A percentile compares a stretch with the other conserved stretches of the same genome.
These are phyloP conservation scores for Struthio camelus DNA, from an alignment of 2,113 vertebrate genomes.

Conservation along the genomic window DNA sequence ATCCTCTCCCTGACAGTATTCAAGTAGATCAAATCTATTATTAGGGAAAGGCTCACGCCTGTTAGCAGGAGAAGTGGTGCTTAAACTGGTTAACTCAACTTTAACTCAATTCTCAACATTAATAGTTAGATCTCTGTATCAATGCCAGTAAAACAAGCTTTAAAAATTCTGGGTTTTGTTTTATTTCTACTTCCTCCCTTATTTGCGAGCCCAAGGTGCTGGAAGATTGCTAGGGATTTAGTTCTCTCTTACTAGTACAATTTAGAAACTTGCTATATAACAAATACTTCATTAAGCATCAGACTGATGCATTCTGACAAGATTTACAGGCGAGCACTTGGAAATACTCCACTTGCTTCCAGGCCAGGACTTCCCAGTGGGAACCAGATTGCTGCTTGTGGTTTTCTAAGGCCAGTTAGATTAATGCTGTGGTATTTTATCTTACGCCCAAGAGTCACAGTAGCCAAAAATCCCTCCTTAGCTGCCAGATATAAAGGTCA, in stretches of 20 bases:
- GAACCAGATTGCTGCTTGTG: not conserved
- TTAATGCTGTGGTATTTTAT: constrained; percentile 8
- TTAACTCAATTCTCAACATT: not conserved
- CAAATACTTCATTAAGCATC: not conserved
- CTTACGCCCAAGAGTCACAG: not conserved
- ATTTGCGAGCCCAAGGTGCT: not conserved
- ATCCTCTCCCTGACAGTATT: not conserved
- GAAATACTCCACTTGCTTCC: constrained; percentile 17
- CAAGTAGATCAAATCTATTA: not conserved
- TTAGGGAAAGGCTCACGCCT: not conserved
- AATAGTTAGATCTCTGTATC: not conserved
- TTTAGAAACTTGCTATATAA: not conserved
- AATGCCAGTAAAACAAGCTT: not conserved
- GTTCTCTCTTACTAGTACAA: not conserved
- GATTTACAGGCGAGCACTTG: not conserved
- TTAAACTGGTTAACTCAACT: not conserved
- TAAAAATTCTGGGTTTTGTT: not conserved
- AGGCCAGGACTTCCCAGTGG: not conserved
- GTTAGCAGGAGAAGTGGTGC: not conserved
- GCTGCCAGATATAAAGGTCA: not conserved
- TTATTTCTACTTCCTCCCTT: not conserved
- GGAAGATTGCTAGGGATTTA: not conserved
- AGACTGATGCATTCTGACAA: not conserved
- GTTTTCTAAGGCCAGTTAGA: not conserved
- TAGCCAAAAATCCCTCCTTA: not conserved